These are phyloP conservation scores for Lepus oiostolus DNA, from an alignment of 2,797 vertebrate species.

Conservation along the genomic window DNA sequence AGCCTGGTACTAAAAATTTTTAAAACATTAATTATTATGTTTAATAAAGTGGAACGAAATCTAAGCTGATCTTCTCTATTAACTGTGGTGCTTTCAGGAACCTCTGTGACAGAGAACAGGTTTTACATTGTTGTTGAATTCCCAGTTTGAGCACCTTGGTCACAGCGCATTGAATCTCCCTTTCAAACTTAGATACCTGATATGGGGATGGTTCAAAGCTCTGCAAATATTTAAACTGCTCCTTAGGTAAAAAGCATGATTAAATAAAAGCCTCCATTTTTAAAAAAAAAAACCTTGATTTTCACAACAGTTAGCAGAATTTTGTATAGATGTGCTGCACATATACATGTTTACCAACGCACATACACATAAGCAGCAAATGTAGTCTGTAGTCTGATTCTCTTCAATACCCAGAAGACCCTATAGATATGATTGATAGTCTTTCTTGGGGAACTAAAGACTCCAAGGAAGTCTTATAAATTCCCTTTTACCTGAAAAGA, in stretches of 20 bases:
- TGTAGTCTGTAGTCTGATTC: not conserved
- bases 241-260: conserved; percentile 2
- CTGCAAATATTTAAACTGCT: conserved; percentile 51
- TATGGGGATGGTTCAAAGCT: conserved; percentile 65
- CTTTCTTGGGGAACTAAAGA: conserved; percentile 81
- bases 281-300: conserved; percentile 55
- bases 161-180: conserved; percentile 24
- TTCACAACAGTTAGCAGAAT: conserved; percentile 65
- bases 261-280: conserved; percentile 66
- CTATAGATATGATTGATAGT: conserved; percentile 14
- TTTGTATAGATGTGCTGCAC: conserved; percentile 61
- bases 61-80: not conserved
- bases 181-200: conserved; percentile 69
- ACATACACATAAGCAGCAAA: conserved; percentile 42
- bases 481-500: conserved; percentile 76
- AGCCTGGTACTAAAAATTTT: conserved; percentile 64
- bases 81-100: conserved; percentile 43
- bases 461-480: conserved; percentile 79
- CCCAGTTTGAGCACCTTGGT: conserved; percentile 31
- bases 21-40: conserved; percentile 50
- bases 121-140: conserved; percentile 62
- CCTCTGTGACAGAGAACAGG: conserved; percentile 9
- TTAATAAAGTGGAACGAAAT: conserved; percentile 54
- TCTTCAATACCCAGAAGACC: conserved; percentile 51
- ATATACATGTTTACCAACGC: conserved; percentile 69